Evolutionary conservation across 1,140 invertebrate genomes (phyloP).

Genomic region (Vollenhovia emeryi): DNA sequence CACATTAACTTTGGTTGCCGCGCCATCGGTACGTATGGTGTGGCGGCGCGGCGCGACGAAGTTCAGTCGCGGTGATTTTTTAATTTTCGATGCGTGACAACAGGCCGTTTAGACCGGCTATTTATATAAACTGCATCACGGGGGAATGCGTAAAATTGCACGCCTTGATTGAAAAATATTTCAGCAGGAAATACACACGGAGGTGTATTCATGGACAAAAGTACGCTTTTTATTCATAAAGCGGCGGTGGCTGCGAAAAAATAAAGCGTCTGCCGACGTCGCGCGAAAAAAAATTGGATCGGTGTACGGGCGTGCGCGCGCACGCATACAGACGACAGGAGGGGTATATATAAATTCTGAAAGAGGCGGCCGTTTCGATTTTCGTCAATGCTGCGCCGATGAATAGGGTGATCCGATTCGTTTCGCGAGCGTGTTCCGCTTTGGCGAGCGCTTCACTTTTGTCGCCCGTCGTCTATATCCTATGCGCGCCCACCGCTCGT

Average conservation of each 20-base stretch:
- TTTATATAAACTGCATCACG: constrained; percentile 8
- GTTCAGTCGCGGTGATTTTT: constrained; percentile 38
- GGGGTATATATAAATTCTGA: constrained; percentile 52
- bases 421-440: constrained; percentile 36
- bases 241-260: constrained; percentile 19
- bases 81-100: constrained; percentile 52
- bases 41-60: neutral
- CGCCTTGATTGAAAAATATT: constrained; percentile 56
- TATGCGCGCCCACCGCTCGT: neutral
- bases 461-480: constrained; percentile 4
- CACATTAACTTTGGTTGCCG: neutral
- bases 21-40: constrained; percentile 40
- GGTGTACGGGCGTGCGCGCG: neutral
- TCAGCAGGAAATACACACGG: constrained; percentile 34
- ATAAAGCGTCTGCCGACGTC: constrained; percentile 41
- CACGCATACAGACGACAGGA: neutral
- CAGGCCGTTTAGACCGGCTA: constrained; percentile 44
- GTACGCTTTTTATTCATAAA: constrained; percentile 57
- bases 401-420: constrained; percentile 63
- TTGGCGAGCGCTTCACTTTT: constrained; percentile 49
- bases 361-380: constrained; percentile 52
- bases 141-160: constrained; percentile 26
- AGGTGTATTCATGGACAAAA: constrained; percentile 42
- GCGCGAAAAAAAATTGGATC: neutral
- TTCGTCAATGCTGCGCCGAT: constrained; percentile 61